phyloP scores from a whole-genome alignment of 92 coral and sea anemone species.

The Epizoanthus fatuus region DNA sequence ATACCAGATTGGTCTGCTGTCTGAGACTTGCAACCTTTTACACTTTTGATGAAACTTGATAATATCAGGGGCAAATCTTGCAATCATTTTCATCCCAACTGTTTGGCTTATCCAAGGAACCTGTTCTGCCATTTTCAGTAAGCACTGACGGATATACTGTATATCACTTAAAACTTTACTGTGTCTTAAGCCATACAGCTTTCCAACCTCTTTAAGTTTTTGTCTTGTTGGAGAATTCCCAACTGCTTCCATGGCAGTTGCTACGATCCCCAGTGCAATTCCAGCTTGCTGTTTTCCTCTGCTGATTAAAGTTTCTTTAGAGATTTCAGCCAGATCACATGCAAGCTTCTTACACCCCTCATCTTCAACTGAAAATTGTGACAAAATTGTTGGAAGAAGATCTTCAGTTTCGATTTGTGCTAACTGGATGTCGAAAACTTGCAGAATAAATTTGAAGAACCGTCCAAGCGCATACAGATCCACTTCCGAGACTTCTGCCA shows the following conservation, averaged over 20 bases:
- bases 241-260: conserved; percentile 23
- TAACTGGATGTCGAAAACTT: conserved; percentile 48
- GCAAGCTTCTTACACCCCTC: conserved; percentile 52
- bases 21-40: conserved; percentile 37
- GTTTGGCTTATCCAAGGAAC: conserved; percentile 80
- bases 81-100: conserved; percentile 37
- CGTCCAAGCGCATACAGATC: conserved; percentile 57
- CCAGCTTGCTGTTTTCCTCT: conserved; percentile 5
- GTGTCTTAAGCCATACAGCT: background rate
- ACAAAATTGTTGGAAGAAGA: conserved; percentile 39
- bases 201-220: conserved; percentile 13
- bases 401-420: conserved; percentile 40
- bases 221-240: conserved; percentile 11
- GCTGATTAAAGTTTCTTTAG: conserved; percentile 20
- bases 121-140: conserved; percentile 67
- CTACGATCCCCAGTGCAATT: conserved; percentile 39
- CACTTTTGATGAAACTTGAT: conserved; percentile 66
- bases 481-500: conserved; percentile 70
- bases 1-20: conserved; percentile 55
- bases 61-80: conserved; percentile 57
- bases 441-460: conserved; percentile 36
- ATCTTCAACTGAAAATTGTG: conserved; percentile 68
- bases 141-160: background rate
- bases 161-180: background rate
- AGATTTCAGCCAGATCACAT: conserved; percentile 54